Evolutionary conservation across 2,113 vertebrate genomes (phyloP).

Genomic region (Vireo altiloquus): DNA sequence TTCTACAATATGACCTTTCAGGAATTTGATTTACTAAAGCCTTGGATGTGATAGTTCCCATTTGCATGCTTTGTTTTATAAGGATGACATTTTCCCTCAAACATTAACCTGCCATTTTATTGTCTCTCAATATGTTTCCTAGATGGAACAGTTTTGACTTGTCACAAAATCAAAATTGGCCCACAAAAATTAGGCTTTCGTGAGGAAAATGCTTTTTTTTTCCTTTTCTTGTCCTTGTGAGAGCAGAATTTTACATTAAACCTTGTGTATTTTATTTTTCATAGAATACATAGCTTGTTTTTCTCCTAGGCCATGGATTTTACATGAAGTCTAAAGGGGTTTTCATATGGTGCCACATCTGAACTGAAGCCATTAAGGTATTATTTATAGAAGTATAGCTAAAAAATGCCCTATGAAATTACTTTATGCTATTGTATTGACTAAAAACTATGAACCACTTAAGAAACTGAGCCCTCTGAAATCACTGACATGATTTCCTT

Average conservation of each 20-base stretch:
- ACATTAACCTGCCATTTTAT: constrained; percentile 58
- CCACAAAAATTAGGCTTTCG: not conserved
- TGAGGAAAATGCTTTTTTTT: not conserved
- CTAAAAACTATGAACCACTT: not conserved
- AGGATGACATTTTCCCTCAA: constrained; percentile 59
- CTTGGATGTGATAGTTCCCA: constrained; percentile 16
- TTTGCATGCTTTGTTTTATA: constrained; percentile 46
- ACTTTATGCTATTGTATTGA: not conserved
- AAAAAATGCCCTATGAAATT: not conserved
- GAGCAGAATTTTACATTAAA: not conserved
- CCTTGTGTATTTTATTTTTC: not conserved
- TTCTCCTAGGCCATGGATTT: not conserved
- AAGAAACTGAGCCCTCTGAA: not conserved
- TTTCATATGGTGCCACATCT: not conserved
- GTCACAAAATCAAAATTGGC: constrained; percentile 13
- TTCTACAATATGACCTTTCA: constrained; percentile 57
- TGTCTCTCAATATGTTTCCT: constrained; percentile 28
- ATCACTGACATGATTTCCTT: not conserved
- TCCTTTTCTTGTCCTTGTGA: not conserved
- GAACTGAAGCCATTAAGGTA: not conserved
- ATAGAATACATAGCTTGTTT: not conserved
- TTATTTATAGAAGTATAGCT: not conserved
- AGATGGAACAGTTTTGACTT: constrained; percentile 10
- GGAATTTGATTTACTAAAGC: constrained; percentile 55
- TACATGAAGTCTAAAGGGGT: not conserved